Percentiles rank a stretch among this genome's conserved stretches.
These are phyloP conservation scores for Thumatha senex DNA, from an alignment of 2,888 invertebrate genomes.

Conservation along the genomic window DNA sequence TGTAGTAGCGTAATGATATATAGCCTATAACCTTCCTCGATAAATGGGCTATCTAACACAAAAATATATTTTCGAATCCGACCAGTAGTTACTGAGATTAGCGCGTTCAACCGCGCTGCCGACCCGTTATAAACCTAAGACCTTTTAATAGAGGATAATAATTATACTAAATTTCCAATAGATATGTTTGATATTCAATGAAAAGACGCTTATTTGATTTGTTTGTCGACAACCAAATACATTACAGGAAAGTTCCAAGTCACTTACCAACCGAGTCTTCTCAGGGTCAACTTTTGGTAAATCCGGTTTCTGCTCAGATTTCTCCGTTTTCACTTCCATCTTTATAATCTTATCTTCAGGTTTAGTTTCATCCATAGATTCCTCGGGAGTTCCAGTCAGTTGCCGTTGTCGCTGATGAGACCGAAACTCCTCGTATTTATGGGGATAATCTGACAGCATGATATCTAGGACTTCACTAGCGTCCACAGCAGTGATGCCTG, in stretches of 20 bases:
- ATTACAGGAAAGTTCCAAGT: neutral
- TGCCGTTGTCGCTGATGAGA: slow-evolving; percentile 86
- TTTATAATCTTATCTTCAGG: slow-evolving; percentile 53
- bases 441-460: slow-evolving; percentile 97
- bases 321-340: slow-evolving; percentile 57
- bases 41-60: too few relatives aligned
- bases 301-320: slow-evolving; percentile 58
- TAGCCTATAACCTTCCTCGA: too few relatives aligned
- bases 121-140: too few relatives aligned
- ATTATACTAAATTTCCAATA: too few relatives aligned
- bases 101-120: too few relatives aligned
- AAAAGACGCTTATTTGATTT: too few relatives aligned
- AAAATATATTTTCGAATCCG: too few relatives aligned
- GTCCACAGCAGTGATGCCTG: slow-evolving; percentile 93
- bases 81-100: too few relatives aligned
- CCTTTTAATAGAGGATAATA: too few relatives aligned
- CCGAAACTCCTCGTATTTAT: slow-evolving; percentile 96
- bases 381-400: slow-evolving; percentile 39
- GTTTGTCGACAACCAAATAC: too few relatives aligned
- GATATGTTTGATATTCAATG: too few relatives aligned
- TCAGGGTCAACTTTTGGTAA: slow-evolving; percentile 69
- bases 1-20: too few relatives aligned
- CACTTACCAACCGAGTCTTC: slow-evolving; percentile 67
- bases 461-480: slow-evolving; percentile 97
- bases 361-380: slow-evolving; percentile 44